Conservation (phyloP, 2,888 invertebrate genomes). For the Microplitis manilae region DNA sequence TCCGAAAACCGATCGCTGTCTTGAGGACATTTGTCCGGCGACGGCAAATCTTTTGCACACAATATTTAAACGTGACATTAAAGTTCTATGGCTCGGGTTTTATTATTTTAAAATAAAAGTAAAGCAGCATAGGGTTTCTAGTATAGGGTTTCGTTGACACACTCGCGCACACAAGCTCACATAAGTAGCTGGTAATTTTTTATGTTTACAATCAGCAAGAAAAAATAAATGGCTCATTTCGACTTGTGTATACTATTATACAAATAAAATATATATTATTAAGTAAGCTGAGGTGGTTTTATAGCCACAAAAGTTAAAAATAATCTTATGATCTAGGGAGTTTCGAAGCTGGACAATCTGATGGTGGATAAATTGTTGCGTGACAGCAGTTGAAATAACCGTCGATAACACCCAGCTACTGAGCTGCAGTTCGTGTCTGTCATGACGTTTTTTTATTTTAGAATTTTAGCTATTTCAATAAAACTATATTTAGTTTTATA, state of each 20-base stretch:
- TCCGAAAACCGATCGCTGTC: constrained; percentile 18
- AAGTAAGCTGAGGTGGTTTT: not conserved
- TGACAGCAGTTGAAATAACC: not conserved
- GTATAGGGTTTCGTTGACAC: too few relatives aligned
- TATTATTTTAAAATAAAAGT: too few relatives aligned
- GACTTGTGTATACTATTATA: not conserved
- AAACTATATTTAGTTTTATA: not conserved
- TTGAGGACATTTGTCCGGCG: not conserved
- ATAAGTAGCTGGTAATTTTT: too few relatives aligned
- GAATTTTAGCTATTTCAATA: not conserved
- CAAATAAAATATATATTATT: not conserved
- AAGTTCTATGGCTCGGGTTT: not conserved
- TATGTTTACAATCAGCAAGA: too few relatives aligned
- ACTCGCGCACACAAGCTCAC: too few relatives aligned
- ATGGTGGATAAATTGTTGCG: not conserved
- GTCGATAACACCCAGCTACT: not conserved
- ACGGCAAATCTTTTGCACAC: not conserved
- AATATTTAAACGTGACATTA: not conserved
- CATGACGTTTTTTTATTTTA: not conserved
- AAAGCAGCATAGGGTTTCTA: too few relatives aligned
- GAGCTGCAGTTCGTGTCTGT: not conserved
- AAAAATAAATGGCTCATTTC: not conserved
- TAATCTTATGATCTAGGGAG: not conserved
- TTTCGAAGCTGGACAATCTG: not conserved
- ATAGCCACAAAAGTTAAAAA: not conserved